Evolutionary conservation across 1,140 invertebrate species (phyloP).

Genomic region (Penaeus japonicus): DNA sequence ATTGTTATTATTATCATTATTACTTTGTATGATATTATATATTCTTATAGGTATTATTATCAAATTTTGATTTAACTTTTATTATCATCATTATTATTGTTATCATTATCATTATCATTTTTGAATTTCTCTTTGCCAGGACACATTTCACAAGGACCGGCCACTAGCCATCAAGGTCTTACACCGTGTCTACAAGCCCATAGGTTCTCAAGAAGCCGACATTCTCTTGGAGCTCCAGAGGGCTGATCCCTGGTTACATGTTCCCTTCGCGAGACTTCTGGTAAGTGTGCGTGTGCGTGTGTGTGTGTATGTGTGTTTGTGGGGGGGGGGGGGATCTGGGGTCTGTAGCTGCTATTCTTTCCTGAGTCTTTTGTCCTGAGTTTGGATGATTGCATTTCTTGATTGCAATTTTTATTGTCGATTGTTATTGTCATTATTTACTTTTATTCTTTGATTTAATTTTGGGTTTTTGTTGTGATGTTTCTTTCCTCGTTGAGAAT

Average conservation of each 20-base stretch:
- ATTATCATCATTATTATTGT: background rate
- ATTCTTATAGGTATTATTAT: background rate
- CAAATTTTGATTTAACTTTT: background rate
- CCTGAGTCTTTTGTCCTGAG: too few relatives aligned
- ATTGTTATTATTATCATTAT: too few relatives aligned
- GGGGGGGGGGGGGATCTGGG: too few relatives aligned
- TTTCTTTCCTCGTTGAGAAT: too few relatives aligned
- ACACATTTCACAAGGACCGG: conserved; percentile 61
- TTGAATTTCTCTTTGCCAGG: conserved; percentile 58
- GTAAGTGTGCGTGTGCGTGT: conserved; percentile 42
- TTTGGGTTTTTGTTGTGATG: too few relatives aligned
- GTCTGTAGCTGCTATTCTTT: too few relatives aligned
- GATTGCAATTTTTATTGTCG: too few relatives aligned
- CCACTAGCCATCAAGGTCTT: conserved; percentile 63
- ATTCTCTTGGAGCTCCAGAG: conserved; percentile 60
- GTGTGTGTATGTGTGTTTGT: too few relatives aligned
- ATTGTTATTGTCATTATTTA: too few relatives aligned
- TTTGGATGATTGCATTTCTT: too few relatives aligned
- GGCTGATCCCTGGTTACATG: conserved; percentile 61
- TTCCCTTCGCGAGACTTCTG: conserved; percentile 61
- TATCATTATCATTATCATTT: background rate
- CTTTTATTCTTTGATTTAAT: too few relatives aligned
- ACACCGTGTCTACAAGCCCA: conserved; percentile 61
- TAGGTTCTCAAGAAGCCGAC: conserved; percentile 63
- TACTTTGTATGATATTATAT: too few relatives aligned